Evolutionary conservation across 2,113 vertebrate genomes (phyloP).

Genomic region (Xiphophorus maculatus): DNA sequence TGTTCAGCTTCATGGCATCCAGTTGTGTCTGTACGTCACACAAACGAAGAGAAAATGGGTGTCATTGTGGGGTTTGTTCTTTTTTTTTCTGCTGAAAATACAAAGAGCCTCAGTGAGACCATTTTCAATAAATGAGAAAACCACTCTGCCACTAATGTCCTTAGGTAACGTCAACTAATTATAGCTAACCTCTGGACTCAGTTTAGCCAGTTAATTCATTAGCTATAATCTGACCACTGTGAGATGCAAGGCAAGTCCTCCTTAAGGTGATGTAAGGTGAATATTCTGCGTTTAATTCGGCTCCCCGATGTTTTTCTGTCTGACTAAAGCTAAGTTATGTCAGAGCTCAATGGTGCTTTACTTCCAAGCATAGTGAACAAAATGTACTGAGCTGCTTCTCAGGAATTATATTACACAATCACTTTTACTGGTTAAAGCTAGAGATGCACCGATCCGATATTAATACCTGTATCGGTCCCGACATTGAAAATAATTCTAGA

Average conservation of each 20-base stretch:
- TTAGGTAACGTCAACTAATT: conserved; percentile 44
- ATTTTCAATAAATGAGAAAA: conserved; percentile 21
- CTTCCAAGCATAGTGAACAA: no score
- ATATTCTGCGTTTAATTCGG: not conserved
- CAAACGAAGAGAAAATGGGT: not conserved
- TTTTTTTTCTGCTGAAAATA: not conserved
- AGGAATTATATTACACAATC: no score
- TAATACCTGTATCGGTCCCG: no score
- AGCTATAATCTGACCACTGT: conserved; percentile 16
- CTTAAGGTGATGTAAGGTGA: not conserved
- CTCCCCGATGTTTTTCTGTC: not conserved
- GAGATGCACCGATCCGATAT: no score
- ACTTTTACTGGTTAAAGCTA: no score
- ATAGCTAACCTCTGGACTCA: conserved; percentile 20
- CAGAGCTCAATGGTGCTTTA: not conserved
- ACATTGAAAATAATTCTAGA: no score
- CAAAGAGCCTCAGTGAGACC: not conserved
- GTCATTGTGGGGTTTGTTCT: not conserved
- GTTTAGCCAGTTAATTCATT: conserved; percentile 1
- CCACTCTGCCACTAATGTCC: conserved; percentile 12
- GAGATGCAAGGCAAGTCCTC: not conserved
- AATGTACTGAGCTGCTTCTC: no score
- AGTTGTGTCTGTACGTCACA: conserved; percentile 78
- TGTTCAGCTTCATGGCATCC: conserved; percentile 80
- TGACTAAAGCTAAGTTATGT: not conserved